phyloP scores from a whole-genome alignment of 2,888 invertebrate genomes.

The Erebia aethiops region DNA sequence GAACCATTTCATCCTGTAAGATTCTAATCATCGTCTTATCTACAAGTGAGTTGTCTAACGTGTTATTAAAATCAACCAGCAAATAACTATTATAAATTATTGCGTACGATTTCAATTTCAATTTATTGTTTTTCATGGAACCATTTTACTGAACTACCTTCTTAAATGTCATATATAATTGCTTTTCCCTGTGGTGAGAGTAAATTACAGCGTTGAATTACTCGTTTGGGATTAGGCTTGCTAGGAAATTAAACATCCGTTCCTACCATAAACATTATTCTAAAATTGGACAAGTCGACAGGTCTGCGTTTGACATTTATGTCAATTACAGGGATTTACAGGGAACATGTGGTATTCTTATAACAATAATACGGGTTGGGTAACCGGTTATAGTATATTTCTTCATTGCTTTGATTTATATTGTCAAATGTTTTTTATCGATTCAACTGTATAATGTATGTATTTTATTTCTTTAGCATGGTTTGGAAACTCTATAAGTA shows the following conservation, averaged over 20 bases:
- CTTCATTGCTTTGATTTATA: constrained; percentile 14
- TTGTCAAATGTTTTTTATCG: background rate
- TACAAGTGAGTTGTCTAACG: constrained; percentile 2
- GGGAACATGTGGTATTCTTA: constrained; percentile 28
- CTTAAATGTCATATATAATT: constrained; percentile 16
- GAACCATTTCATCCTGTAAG: constrained; percentile 1
- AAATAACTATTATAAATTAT: constrained; percentile 11
- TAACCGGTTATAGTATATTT: constrained; percentile 20
- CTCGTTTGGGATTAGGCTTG: constrained; percentile 27
- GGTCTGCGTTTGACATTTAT: constrained; percentile 66
- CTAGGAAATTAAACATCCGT: constrained; percentile 65
- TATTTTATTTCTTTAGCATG: background rate
- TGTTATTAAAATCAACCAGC: constrained; percentile 14
- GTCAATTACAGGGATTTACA: constrained; percentile 62
- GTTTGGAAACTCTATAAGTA: background rate
- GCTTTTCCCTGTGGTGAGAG: constrained; percentile 21
- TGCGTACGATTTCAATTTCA: constrained; percentile 6
- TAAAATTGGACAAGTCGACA: constrained; percentile 63
- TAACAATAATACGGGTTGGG: constrained; percentile 39
- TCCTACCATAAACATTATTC: constrained; percentile 71
- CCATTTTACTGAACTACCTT: constrained; percentile 7
- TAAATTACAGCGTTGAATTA: constrained; percentile 21
- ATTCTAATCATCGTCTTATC: background rate
- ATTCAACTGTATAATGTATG: background rate
- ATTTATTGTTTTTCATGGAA: constrained; percentile 4